These are phyloP conservation scores for Drosophila multiciliata DNA, from an alignment of 2,888 invertebrate genomes.

Conservation along the genomic window DNA sequence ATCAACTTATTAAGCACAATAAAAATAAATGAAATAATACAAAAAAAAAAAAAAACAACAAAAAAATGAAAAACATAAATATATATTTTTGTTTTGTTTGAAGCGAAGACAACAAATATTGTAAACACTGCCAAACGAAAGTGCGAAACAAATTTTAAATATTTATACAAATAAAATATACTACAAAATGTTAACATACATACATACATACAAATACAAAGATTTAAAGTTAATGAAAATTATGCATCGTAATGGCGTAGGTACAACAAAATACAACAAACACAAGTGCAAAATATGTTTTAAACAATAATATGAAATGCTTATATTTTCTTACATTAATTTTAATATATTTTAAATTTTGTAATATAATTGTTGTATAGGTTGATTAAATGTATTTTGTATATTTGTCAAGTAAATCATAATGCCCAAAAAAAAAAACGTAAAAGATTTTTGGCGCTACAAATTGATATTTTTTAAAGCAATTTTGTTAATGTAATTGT, in stretches of 20 bases:
- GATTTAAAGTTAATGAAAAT: slow-evolving; percentile 34
- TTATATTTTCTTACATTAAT: slow-evolving; percentile 68
- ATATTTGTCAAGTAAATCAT: slow-evolving; percentile 24
- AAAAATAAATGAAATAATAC: too few species aligned
- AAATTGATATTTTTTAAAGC: slow-evolving; percentile 47
- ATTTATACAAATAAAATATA: slow-evolving; percentile 35
- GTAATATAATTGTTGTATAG: slow-evolving; percentile 71
- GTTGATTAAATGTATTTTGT: slow-evolving; percentile 48
- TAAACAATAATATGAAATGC: slow-evolving; percentile 70
- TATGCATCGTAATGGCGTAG: slow-evolving; percentile 35
- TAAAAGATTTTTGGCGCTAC: slow-evolving; percentile 22
- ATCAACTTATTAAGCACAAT: slow-evolving; percentile 35
- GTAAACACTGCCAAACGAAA: slow-evolving; percentile 79
- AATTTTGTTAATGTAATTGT: slow-evolving; percentile 37
- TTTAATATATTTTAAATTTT: slow-evolving; percentile 63
- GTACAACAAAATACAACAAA: slow-evolving; percentile 56
- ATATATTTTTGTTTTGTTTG: slow-evolving; percentile 66
- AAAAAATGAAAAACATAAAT: neutral
- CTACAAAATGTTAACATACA: slow-evolving; percentile 34
- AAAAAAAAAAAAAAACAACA: slow-evolving; percentile 18
- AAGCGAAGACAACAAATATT: slow-evolving; percentile 51
- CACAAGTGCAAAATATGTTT: slow-evolving; percentile 80
- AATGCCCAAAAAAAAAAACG: slow-evolving; percentile 17
- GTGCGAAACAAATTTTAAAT: slow-evolving; percentile 35
- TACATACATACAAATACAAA: slow-evolving; percentile 31